Base-by-base conservation (phyloP, 2,113 vertebrate genomes). In the Henicopernis longicauda region DNA sequence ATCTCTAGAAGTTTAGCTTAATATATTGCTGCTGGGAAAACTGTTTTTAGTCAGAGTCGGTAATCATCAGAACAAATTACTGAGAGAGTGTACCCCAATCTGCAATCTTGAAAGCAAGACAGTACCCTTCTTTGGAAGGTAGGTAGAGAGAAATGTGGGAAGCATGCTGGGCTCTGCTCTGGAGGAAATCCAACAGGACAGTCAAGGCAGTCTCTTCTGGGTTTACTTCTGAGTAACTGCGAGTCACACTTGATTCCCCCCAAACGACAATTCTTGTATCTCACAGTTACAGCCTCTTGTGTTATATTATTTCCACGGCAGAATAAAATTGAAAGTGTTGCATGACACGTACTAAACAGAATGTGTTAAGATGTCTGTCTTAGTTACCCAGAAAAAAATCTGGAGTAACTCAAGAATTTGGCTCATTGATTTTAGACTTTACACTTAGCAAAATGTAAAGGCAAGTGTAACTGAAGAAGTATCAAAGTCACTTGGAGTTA, bases 281-380 rank as follows among this genome's bases (percentile, higher is more conserved):
- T 94, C 95, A 93, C 93, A 94, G 93, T 93, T 89, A 89, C 90
- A 94, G 40, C 73, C 79, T 96, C 93, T 92, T 95, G 90, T 93
- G 93, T 96, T 97, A 93, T 92, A 94, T 92, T 96, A 96, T 96
- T 95, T 96, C 96, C 88, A 93, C 4, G 76, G 88, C 95, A 96
- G 96, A 97, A 96, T 83, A 96, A 96, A 95, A 97, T 66, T 90
- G 87, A 95, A 96, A 97, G 95, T 97, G 95, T 97, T 94, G 92
- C 95, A 91, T 97, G 96, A 96, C 97, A 97, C 92, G 34, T 94
- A 96, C 96, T 97, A 97, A 96, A 97, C 93, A 96, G 97, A 97
- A 97, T 97, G 97, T 97, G 96, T 95, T 96, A 96, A 97, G 94
- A 96, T 96, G 95, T 95, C 94, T 97, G 96, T 97, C 96, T 96